Base-by-base conservation (phyloP, 1,140 invertebrate species). In the Agraylea sexmaculata region DNA sequence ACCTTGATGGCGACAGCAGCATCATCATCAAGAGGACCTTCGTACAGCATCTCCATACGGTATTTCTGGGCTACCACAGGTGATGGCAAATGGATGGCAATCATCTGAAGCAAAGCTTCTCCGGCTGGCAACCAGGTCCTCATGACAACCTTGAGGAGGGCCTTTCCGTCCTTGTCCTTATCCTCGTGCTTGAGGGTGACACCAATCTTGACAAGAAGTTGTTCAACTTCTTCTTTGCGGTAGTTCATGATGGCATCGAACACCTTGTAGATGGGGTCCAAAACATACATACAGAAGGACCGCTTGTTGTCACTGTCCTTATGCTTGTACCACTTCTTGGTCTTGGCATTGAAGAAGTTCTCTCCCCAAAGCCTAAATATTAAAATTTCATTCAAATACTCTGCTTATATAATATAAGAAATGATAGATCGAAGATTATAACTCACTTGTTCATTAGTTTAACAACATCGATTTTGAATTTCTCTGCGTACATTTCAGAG, bases 51-150 rank as follows among this genome's bases (percentile, higher is more conserved):
- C 73, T 97, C 95, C 83, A 94, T 94, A 73, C 96, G 81, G 73
- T 99, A 99, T 59, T 88, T 93, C 68, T 99, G 96, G 45, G 96
- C 94, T 42, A 90, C 90, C 18, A 99, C 94, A 27, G 96, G 96
- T 18, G 95, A 99, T 46, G 96, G 96, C 57, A 99, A 71, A 64
- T 99, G 95, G 60, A 99, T 96, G 63, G 92, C 91, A 70, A 99
- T 99, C 96, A 99, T 99, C 75, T 98, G 92, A 77, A 99, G 87
- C 52, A 99, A 69, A 60, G 95, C 91, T 68, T 99, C 95, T 56
- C 96, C 96, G 70, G 95, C 96, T 43, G 95, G 95, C 57, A 99
- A 72, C 96, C 96, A 99, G 37, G 88, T 90, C 58, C 93, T 80
- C 93, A 99, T 98, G 21, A 99, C 87, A 53, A 93, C 85, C 73